These are phyloP conservation scores for Xestia c-nigrum DNA, from an alignment of 2,888 invertebrate genomes.

Conservation along the genomic window DNA sequence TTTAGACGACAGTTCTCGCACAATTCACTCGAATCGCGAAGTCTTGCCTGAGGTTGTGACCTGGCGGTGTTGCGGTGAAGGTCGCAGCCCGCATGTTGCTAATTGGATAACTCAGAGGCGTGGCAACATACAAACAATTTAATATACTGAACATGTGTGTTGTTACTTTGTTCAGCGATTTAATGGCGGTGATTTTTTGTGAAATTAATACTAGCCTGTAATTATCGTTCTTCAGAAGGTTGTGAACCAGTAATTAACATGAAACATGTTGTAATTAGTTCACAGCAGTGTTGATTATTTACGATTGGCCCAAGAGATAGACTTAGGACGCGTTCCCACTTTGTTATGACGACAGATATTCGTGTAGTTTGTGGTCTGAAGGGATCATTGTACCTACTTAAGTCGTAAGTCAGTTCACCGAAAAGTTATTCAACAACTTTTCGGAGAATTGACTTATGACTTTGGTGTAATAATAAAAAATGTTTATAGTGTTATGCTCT, in stretches of 20 bases:
- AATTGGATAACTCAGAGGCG: constrained; percentile 59
- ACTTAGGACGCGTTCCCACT: too few species aligned
- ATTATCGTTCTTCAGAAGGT: background rate
- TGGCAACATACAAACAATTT: constrained; percentile 45
- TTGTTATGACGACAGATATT: too few species aligned
- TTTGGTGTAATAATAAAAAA: too few species aligned
- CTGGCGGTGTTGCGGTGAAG: constrained; percentile 25
- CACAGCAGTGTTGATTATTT: background rate
- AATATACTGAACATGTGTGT: constrained; percentile 33
- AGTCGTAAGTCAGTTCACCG: too few species aligned
- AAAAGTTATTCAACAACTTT: too few species aligned
- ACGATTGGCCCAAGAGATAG: too few species aligned
- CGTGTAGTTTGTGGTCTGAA: background rate
- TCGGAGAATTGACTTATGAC: too few species aligned
- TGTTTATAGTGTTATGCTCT: too few species aligned
- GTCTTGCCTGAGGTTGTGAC: background rate
- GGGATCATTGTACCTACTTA: background rate
- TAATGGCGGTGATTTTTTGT: constrained; percentile 8
- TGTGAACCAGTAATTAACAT: background rate
- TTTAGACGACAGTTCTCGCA: background rate
- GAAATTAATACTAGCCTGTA: background rate
- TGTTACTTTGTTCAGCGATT: constrained; percentile 16
- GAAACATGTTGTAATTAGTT: background rate
- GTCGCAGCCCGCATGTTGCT: constrained; percentile 34
- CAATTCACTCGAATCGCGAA: too few species aligned